Evolutionary conservation across 2,113 vertebrate species (phyloP).

Genomic region (Hydrochoerus hydrochaeris): DNA sequence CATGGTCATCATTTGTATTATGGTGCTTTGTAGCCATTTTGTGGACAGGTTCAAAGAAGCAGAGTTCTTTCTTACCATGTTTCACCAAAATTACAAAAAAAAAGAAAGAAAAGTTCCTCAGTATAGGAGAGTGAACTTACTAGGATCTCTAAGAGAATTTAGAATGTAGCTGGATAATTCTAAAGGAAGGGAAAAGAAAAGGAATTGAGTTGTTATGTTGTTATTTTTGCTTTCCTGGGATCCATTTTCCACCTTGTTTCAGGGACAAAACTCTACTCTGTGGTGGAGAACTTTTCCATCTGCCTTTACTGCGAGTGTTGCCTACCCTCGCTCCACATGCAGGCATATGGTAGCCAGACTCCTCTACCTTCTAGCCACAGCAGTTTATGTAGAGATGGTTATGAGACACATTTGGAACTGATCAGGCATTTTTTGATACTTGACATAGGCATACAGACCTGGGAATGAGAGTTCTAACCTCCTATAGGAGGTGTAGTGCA

Average conservation of each 20-base stretch:
- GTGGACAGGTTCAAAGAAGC: not conserved
- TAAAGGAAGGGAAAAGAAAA: conserved; percentile 44
- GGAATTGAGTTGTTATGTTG: not conserved
- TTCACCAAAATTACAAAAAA: not conserved
- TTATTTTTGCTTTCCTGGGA: not conserved
- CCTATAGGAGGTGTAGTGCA: not conserved
- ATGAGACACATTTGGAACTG: not conserved
- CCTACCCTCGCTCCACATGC: fast-evolving
- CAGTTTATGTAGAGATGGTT: not conserved
- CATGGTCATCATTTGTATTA: not conserved
- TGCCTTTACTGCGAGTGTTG: not conserved
- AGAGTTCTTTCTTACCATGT: not conserved
- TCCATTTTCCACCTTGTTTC: not conserved
- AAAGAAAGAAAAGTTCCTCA: not conserved
- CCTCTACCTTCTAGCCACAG: not conserved
- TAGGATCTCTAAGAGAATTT: conserved; percentile 58
- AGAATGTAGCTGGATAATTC: conserved; percentile 33
- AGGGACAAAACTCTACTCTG: not conserved
- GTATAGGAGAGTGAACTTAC: not conserved
- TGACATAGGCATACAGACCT: not conserved
- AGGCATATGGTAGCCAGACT: not conserved
- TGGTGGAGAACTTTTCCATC: too few species aligned
- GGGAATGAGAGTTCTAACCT: not conserved
- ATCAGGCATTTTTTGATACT: not conserved
- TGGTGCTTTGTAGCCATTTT: not conserved